Base-by-base conservation (phyloP, 2,888 invertebrate species). In the Seira musarum region DNA sequence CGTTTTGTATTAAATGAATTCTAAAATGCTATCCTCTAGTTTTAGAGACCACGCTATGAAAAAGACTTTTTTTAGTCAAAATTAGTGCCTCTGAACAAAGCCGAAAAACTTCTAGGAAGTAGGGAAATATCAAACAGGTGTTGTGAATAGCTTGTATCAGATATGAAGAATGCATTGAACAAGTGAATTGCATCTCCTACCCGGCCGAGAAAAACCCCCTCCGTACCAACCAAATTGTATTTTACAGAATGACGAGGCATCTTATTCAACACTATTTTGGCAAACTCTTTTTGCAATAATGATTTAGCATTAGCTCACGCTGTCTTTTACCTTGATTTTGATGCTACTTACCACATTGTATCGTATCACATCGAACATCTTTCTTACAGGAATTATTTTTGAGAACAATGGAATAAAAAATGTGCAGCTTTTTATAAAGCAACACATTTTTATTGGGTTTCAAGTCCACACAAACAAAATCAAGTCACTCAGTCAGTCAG, bases 381-480 rank as follows among this genome's bases (percentile, higher is more conserved):
- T n/a, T n/a, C n/a, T n/a, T n/a, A n/a, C n/a, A n/a, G n/a, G n/a
- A n/a, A n/a, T n/a, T n/a, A n/a, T n/a, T n/a, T n/a, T n/a, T n/a
- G n/a, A n/a, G n/a, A n/a, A n/a, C n/a, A n/a, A n/a, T n/a, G n/a
- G n/a, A n/a, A n/a, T n/a, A n/a, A n/a, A n/a, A n/a, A n/a, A n/a
- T n/a, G n/a, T n/a, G n/a, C n/a, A n/a, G n/a, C n/a, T n/a, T n/a
- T n/a, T n/a, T n/a, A n/a, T 22, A 73, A 60, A 60, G 30, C 53
- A 17, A 64, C 53, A 65, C 76, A 65, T 25, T 49, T 40, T 49
- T 71, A 49, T 66, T 67, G 46, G 71, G 65, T 71, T 65, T 75
- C 61, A 75, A 63, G 46, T 64, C 66, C 40, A 66, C 65, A 5
- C 22, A 25, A 70, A 71, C 35, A 64, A 70, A 57, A 70, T 69